Evolutionary conservation across 2,113 vertebrate genomes (phyloP).

Genomic region (Sinocyclocheilus anshuiensis): DNA sequence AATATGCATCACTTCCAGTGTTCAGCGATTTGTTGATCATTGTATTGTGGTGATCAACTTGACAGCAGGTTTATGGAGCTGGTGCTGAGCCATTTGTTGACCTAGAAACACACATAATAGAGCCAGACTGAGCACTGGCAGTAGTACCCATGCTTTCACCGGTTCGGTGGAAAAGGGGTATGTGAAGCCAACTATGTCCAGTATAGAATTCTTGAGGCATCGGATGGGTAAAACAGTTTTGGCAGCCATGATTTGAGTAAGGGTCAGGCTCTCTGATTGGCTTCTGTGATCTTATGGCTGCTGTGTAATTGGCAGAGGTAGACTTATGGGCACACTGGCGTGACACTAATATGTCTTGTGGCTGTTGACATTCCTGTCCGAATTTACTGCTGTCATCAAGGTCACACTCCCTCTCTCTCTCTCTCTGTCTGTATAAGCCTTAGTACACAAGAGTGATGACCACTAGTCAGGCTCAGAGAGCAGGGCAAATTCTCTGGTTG

Average conservation of each 20-base stretch:
- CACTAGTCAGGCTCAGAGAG: slow-evolving; percentile 31
- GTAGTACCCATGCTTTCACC: neutral
- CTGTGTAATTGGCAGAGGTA: slow-evolving; percentile 45
- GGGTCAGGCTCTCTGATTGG: slow-evolving; percentile 44
- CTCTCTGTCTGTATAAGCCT: slow-evolving; percentile 31
- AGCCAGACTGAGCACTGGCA: neutral
- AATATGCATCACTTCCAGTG: neutral
- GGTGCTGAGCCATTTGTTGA: neutral
- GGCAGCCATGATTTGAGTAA: slow-evolving; percentile 30
- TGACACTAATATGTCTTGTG: slow-evolving; percentile 46
- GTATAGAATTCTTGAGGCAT: neutral
- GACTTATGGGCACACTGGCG: slow-evolving; percentile 43
- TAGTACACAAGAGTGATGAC: slow-evolving; percentile 41
- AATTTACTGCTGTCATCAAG: slow-evolving; percentile 48
- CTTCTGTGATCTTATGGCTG: slow-evolving; percentile 27
- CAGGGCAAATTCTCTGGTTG: slow-evolving; percentile 38
- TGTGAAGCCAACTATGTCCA: neutral
- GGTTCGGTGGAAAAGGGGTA: no score
- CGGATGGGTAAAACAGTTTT: slow-evolving; percentile 13
- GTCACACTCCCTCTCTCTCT: slow-evolving; percentile 35
- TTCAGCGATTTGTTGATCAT: neutral
- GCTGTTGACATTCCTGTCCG: slow-evolving; percentile 42
- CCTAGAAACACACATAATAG: neutral
- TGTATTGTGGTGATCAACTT: neutral
- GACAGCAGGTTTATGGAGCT: neutral